Base-by-base conservation (phyloP, 2,888 invertebrate species). In the Trachelus iudaicus region DNA sequence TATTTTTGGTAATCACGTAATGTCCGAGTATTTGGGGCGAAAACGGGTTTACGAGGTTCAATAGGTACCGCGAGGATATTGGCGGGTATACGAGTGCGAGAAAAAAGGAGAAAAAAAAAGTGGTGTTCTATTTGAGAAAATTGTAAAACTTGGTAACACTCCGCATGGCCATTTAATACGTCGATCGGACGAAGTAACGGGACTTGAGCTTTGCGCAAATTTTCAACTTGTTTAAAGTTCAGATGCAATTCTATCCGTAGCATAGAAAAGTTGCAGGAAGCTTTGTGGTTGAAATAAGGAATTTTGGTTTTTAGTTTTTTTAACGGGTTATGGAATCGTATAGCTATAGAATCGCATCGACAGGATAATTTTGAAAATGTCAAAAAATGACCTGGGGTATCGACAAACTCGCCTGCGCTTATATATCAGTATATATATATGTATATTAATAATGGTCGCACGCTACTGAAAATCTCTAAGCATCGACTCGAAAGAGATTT, bases 191-290 rank as follows among this genome's bases (percentile, higher is more conserved):
- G 56, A 69, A 80, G 78, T 76, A 83, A 86, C 80, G 81, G 80
- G 35, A 77, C 77, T 77, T 75, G 80, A 76, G 77, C 79, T 77
- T 74, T 79, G 79, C 81, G 78, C 80, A 78, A 86, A 81, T 86
- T 84, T 73, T 75, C 23, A 87, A 85, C 83, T 87, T 87, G 82
- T 84, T 85, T 82, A 82, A 87, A 85, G 81, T 86, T 87, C 69
- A 73, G 79, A 80, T 78, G 81, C 79, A 81, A 82, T 81, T 80
- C 83, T 84, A 85, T 84, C 84, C 82, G 83, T 85, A 79, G 80
- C 76, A 77, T 73, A 79, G 75, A 80, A 85, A 85, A 69, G 33
- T 69, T 76, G 9, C 9, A 2, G 6, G 23, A 56, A 56, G 9
- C 9, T 6, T 4, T 40, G 40, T 40, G 15, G 23, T 23, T 56